Conservation (phyloP, 2,888 invertebrate species). For the Bimastos eiseni region DNA sequence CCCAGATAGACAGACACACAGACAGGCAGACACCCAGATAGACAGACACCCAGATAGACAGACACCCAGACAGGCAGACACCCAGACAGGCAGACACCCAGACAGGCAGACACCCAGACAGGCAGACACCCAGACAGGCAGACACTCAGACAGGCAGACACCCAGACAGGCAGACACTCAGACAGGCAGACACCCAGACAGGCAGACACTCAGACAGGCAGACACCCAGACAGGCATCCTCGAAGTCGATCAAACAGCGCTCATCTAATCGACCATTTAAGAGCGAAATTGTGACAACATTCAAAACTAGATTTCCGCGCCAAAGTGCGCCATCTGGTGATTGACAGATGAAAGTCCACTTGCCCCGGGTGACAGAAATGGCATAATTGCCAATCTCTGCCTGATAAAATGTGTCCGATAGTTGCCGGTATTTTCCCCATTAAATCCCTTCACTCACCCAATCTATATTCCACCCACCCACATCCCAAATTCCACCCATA, state of each 20-base stretch:
- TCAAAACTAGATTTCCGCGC: not conserved
- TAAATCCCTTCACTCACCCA: not conserved
- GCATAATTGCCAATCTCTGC: not conserved
- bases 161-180: not conserved
- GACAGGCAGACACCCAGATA: not conserved
- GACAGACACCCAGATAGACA: not conserved
- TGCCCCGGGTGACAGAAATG: not conserved
- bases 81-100: not conserved
- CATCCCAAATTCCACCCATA: no score
- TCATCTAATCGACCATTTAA: not conserved
- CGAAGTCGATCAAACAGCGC: not conserved
- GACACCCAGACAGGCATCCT: not conserved
- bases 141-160: not conserved
- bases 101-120: not conserved
- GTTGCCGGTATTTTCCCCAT: not conserved
- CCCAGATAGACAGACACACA: not conserved
- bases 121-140: not conserved
- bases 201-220: not conserved
- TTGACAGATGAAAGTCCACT: not conserved
- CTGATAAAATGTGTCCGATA: not conserved
- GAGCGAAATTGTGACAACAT: not conserved
- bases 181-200: not conserved
- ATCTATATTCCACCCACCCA: not conserved
- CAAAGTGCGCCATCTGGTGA: not conserved
- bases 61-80: not conserved